A percentile compares a stretch with the other conserved stretches of the same genome.
phyloP scores from a whole-genome alignment of 2,888 invertebrate species.

The Tribolium freemani region DNA sequence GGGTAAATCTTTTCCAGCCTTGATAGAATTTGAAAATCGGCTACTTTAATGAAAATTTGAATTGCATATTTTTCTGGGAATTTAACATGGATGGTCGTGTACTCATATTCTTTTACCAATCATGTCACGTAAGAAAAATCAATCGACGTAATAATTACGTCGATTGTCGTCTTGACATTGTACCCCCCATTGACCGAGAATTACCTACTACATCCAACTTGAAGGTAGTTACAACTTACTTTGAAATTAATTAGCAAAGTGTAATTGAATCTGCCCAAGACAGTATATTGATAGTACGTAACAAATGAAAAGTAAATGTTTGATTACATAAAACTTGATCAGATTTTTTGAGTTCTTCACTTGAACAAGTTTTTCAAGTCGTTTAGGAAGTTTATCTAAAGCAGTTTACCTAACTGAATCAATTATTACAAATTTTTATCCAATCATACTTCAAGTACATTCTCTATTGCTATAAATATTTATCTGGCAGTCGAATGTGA shows the following conservation, averaged over 20 bases:
- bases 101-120: too few species aligned
- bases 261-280: background rate
- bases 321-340: background rate
- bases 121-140: too few species aligned
- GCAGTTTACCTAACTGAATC: too few species aligned
- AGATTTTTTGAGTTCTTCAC: background rate
- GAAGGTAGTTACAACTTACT: background rate
- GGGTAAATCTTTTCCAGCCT: background rate
- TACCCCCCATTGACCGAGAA: background rate
- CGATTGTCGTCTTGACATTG: background rate
- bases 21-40: background rate
- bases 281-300: background rate
- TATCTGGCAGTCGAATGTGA: too few species aligned
- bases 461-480: too few species aligned
- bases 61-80: background rate
- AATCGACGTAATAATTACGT: too few species aligned
- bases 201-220: background rate
- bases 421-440: too few species aligned
- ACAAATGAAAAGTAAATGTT: background rate
- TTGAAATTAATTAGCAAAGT: background rate
- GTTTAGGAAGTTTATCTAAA: too few species aligned
- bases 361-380: background rate
- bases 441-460: too few species aligned
- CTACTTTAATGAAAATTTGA: background rate
- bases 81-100: background rate